Evolutionary conservation across 2,113 vertebrate genomes (phyloP).

Genomic region (Gulo gulo): DNA sequence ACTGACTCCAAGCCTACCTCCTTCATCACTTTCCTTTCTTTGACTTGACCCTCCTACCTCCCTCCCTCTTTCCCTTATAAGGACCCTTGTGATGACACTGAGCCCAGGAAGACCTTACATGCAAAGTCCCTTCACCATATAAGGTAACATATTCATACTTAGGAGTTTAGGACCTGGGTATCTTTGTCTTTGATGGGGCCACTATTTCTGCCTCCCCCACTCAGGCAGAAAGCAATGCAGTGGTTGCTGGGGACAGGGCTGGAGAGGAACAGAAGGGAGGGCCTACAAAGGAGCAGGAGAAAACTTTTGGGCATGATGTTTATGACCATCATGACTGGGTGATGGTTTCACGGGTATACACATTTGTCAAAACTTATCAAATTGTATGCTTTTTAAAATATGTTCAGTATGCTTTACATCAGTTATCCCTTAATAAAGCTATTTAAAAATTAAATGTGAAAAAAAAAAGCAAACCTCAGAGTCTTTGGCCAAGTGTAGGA

Average conservation of each 20-base stretch:
- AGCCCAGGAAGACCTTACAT: background rate
- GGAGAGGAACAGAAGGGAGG: background rate
- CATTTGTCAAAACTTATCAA: background rate
- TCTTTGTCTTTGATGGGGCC: background rate
- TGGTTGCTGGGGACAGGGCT: no score
- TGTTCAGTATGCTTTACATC: no score
- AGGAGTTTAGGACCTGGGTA: background rate
- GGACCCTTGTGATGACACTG: background rate
- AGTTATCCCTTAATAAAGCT: background rate
- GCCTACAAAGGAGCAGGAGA: background rate
- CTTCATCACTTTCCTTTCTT: background rate
- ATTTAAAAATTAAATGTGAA: background rate
- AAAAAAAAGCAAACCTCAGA: background rate
- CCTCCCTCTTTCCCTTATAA: background rate
- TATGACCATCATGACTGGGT: background rate
- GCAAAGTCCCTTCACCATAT: background rate
- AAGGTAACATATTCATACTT: background rate
- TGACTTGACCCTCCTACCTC: background rate
- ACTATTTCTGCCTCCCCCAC: background rate
- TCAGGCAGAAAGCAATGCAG: background rate
- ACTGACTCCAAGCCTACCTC: background rate
- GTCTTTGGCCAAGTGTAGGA: background rate
- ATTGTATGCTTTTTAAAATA: background rate
- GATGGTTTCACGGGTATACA: background rate
- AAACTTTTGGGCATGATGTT: background rate